Percentiles rank a stretch among this genome's conserved stretches.
Conservation (phyloP, 1,140 invertebrate species). For the Cataglyphis hispanica region DNA sequence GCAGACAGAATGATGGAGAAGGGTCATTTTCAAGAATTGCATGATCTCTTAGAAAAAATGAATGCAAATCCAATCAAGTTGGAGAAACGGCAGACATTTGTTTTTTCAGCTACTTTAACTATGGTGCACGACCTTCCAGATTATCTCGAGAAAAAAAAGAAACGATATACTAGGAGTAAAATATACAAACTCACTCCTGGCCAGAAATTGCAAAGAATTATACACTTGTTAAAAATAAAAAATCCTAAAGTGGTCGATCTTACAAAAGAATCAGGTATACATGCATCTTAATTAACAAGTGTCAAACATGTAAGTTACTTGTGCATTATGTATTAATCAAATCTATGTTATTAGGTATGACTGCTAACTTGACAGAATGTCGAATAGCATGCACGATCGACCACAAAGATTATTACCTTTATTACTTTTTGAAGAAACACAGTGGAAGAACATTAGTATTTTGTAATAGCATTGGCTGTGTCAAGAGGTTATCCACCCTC, state of each 20-base stretch:
- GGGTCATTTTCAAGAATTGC: conserved; percentile 98
- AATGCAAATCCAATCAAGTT: conserved; percentile 90
- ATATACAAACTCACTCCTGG: conserved; percentile 89
- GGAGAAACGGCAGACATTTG: conserved; percentile 94
- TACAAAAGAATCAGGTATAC: conserved; percentile 90
- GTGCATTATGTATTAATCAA: conserved; percentile 25
- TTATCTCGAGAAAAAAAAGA: conserved; percentile 90
- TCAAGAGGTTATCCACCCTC: conserved; percentile 93
- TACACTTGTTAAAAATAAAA: conserved; percentile 92
- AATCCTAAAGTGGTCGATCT: conserved; percentile 98
- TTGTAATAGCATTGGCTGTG: conserved; percentile 98
- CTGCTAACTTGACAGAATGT: conserved; percentile 93
- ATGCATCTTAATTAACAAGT: conserved; percentile 37
- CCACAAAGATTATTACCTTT: conserved; percentile 97
- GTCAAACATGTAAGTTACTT: conserved; percentile 51
- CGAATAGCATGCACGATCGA: conserved; percentile 92
- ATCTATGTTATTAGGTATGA: conserved; percentile 89
- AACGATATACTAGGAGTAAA: conserved; percentile 85
- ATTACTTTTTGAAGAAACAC: conserved; percentile 95
- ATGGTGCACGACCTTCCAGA: conserved; percentile 94
- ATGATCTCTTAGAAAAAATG: conserved; percentile 92
- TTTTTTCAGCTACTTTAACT: conserved; percentile 99
- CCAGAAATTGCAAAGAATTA: conserved; percentile 91
- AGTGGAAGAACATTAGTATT: conserved; percentile 97
- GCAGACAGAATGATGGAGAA: conserved; percentile 99